Base-by-base conservation (phyloP, 1,140 invertebrate genomes). In the Potamilus streckersoni region DNA sequence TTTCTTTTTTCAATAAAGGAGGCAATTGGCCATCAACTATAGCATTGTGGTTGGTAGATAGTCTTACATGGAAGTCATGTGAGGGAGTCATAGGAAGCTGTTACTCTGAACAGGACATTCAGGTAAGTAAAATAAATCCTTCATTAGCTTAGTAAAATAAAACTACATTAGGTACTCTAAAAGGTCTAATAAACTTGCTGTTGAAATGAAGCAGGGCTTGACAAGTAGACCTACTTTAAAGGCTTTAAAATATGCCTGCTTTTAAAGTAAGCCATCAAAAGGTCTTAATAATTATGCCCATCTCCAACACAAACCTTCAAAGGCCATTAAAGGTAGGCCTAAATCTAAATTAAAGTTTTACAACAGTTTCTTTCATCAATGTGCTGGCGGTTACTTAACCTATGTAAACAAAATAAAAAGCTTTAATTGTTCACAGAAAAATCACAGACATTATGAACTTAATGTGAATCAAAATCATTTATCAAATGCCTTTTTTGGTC, bases 11-110 rank as follows among this genome's bases (percentile, higher is more conserved):
- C 60, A 72, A 70, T 71, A 17, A 67, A 89, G 89, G 98, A 49
- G 96, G 96, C 15, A 99, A 98, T 87, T 99, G 98, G 98, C 97
- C 98, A 2, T 93, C 94, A 67, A 99, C 98, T 0, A 90, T 98
- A 14, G 94, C 96, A 1, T 91, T 99, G 11, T 98, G 95, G 93
- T 92, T 97, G 67, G 96, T 99, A 13, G 97, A 99, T 91, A 91
- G 93, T 17, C 89, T 98, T 2, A 98, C 96, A 0, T 94, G 92
- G 87, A 96, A 94, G 84, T 87, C 91, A 63, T 98, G 97, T 87
- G 65, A 78, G 23, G 80, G 79, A 31, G 86, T 75, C 60, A 87
- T 91, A 60, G 76, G 84, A 58, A 73, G 82, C 72, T 82, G 78
- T 49, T 77, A 76, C 38, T 62, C 71, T 59, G 72, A 79, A 27